A percentile compares a stretch with the other conserved stretches of the same genome.
Conservation (phyloP, 2,888 invertebrate genomes). For the Caenorhabditis becei region DNA sequence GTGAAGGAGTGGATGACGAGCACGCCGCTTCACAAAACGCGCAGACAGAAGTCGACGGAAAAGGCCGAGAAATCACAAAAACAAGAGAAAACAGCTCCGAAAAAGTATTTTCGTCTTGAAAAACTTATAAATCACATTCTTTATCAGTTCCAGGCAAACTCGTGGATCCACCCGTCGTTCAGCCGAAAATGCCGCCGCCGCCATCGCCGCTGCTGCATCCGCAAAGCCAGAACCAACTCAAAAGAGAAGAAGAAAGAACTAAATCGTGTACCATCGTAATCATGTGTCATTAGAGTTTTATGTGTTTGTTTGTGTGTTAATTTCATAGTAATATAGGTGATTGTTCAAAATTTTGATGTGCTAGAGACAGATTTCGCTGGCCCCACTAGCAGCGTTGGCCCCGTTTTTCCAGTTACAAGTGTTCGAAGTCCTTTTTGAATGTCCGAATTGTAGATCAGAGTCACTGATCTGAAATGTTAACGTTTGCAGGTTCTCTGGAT, state of each 20-base stretch:
- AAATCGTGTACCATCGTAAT: constrained; percentile 32
- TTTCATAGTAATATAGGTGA: background rate
- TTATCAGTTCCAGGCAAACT: constrained; percentile 15
- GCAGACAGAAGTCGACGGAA: background rate
- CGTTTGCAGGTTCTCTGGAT: background rate
- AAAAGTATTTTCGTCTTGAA: background rate
- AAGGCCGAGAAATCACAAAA: background rate
- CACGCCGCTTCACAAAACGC: constrained; percentile 19
- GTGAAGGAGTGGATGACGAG: constrained; percentile 28
- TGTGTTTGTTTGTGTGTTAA: constrained; percentile 9
- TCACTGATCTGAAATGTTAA: background rate
- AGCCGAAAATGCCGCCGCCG: background rate
- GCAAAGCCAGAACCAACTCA: constrained; percentile 16
- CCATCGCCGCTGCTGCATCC: constrained; percentile 8
- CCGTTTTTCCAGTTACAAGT: background rate
- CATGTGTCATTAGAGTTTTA: constrained; percentile 26
- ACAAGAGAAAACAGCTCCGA: background rate
- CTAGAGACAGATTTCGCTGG: background rate
- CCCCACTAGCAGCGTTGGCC: background rate
- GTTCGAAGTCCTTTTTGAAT: constrained; percentile 2
- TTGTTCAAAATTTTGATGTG: background rate
- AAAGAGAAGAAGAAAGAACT: constrained; percentile 10
- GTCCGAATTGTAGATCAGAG: constrained; percentile 18
- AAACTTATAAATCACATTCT: background rate
- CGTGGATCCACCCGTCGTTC: constrained; percentile 37